These are phyloP conservation scores for Aramus guarauna DNA, from an alignment of 2,113 vertebrate genomes.

Conservation along the genomic window DNA sequence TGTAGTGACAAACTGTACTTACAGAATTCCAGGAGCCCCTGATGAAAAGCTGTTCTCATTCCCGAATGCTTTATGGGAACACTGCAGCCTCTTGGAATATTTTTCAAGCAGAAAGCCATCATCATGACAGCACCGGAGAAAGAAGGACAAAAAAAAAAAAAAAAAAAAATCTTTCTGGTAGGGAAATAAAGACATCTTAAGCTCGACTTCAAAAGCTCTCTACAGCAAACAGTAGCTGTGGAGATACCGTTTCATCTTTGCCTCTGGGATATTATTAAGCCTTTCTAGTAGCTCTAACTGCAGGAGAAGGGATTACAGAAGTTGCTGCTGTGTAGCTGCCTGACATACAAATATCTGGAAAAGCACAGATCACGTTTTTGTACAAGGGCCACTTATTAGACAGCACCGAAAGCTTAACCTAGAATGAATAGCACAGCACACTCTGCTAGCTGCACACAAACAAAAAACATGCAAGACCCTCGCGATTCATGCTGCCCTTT, in stretches of 20 bases:
- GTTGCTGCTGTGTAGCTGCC: conserved; percentile 81
- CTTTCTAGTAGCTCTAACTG: conserved; percentile 90
- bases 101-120: conserved; percentile 78
- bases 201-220: conserved; percentile 94
- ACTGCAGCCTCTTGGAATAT: conserved; percentile 70
- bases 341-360: conserved; percentile 79
- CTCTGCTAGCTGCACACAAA: conserved; percentile 39
- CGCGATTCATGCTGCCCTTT: conserved; percentile 56
- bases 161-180: conserved; percentile 75
- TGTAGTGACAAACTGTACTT: conserved; percentile 69
- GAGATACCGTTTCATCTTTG: conserved; percentile 95
- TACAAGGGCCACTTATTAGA: conserved; percentile 72
- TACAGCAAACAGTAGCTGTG: conserved; percentile 92
- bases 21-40: conserved; percentile 61
- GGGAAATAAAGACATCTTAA: conserved; percentile 98
- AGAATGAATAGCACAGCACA: conserved; percentile 63
- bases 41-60: conserved; percentile 73
- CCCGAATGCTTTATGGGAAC: conserved; percentile 71
- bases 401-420: conserved; percentile 69
- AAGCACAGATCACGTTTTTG: conserved; percentile 73
- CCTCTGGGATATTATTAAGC: conserved; percentile 99
- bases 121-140: conserved; percentile 76
- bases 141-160: conserved; percentile 65
- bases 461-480: conserved; percentile 41
- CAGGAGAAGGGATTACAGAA: conserved; percentile 86